Evolutionary conservation across 1,140 invertebrate genomes (phyloP).

Genomic region (Leptoteleia sp.): DNA sequence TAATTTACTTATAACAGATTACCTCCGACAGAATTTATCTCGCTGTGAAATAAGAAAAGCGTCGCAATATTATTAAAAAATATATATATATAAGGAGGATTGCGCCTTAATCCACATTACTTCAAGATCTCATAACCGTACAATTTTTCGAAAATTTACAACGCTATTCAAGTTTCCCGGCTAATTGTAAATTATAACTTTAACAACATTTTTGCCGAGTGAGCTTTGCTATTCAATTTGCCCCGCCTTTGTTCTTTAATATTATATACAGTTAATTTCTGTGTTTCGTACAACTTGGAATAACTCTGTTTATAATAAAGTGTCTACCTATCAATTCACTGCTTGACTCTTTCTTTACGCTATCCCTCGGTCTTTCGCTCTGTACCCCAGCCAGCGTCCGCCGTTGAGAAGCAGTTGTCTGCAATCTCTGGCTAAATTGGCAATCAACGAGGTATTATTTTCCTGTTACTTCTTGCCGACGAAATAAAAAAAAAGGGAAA

Average conservation of each 20-base stretch:
- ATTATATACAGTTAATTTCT: slow-evolving; percentile 56
- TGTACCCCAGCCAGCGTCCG: slow-evolving; percentile 36
- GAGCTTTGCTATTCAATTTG: slow-evolving; percentile 45
- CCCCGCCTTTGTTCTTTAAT: slow-evolving; percentile 43
- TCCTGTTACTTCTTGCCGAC: slow-evolving; percentile 72
- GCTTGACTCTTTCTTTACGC: slow-evolving; percentile 62
- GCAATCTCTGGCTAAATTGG: slow-evolving; percentile 76
- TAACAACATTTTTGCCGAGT: slow-evolving; percentile 51
- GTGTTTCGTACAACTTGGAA: slow-evolving; percentile 57
- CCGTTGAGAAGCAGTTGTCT: slow-evolving; percentile 62
- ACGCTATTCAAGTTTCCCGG: slow-evolving; percentile 3
- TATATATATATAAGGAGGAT: background rate
- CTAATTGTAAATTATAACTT: slow-evolving; percentile 42
- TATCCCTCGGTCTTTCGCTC: slow-evolving; percentile 50
- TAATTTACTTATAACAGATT: no score
- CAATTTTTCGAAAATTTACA: slow-evolving; percentile 30
- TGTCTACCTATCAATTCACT: slow-evolving; percentile 63
- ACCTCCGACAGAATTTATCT: no score
- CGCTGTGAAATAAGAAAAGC: slow-evolving; percentile 1
- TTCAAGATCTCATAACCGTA: slow-evolving; percentile 10
- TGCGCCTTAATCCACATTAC: slow-evolving; percentile 5
- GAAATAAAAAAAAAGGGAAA: slow-evolving; percentile 48
- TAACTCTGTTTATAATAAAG: slow-evolving; percentile 67
- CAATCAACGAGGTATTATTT: slow-evolving; percentile 78
- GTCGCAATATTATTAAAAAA: background rate